phyloP scores from a whole-genome alignment of 2,113 vertebrate genomes.

The Cebidichthys violaceus region DNA sequence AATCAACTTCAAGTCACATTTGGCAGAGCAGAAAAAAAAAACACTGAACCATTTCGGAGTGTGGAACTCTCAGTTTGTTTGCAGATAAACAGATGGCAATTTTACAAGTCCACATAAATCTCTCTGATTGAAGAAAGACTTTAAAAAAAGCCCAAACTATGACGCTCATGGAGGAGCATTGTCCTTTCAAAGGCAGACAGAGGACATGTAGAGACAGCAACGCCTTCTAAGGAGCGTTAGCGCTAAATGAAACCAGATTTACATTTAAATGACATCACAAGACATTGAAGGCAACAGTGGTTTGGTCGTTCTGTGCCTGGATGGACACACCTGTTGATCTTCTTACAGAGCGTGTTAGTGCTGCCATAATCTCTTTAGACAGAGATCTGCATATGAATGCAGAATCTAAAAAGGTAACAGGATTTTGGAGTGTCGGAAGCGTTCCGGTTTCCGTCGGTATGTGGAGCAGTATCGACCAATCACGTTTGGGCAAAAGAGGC shows the following conservation, averaged over 20 bases:
- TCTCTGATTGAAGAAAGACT: slow-evolving; percentile 50
- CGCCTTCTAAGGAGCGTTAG: background rate
- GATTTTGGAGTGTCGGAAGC: background rate
- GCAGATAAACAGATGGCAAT: slow-evolving; percentile 71
- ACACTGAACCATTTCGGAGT: slow-evolving; percentile 40
- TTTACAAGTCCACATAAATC: slow-evolving; percentile 62
- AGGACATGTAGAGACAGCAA: slow-evolving; percentile 20
- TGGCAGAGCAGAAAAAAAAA: slow-evolving; percentile 46
- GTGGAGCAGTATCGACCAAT: background rate
- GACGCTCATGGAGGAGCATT: slow-evolving; percentile 13
- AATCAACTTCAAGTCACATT: slow-evolving; percentile 53
- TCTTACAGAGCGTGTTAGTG: background rate
- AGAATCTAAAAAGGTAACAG: background rate
- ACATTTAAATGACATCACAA: background rate
- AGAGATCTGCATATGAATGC: background rate
- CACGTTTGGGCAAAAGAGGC: background rate
- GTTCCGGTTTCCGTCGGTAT: background rate
- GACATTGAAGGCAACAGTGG: background rate
- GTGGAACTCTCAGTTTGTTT: slow-evolving; percentile 54
- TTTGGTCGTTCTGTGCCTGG: background rate
- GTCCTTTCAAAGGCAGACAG: slow-evolving; percentile 52
- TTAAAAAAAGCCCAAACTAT: slow-evolving; percentile 36
- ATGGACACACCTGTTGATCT: background rate
- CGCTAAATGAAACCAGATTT: slow-evolving; percentile 13
- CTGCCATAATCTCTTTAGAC: background rate